These are phyloP conservation scores for Cydia splendana DNA, from an alignment of 1,140 invertebrate genomes.

Conservation along the genomic window DNA sequence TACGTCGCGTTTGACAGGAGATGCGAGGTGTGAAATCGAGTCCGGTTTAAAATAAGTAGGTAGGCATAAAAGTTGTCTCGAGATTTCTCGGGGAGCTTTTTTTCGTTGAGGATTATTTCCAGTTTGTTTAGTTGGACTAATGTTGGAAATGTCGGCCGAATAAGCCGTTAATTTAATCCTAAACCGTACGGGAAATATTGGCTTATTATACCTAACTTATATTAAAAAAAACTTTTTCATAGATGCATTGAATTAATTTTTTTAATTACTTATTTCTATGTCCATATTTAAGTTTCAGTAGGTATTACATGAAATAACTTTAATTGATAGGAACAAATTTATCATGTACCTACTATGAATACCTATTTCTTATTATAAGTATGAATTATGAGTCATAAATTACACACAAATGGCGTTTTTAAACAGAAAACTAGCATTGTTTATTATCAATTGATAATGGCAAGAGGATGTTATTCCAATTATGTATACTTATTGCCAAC, in stretches of 20 bases:
- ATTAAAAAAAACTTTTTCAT: not conserved
- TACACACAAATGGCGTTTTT: not conserved
- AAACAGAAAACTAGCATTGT: not conserved
- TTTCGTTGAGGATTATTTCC: conserved; percentile 69
- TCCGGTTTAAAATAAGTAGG: conserved; percentile 75
- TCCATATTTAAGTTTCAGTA: too few species aligned
- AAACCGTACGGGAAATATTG: conserved; percentile 24
- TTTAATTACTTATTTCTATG: too few species aligned
- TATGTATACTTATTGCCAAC: not conserved
- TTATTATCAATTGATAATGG: not conserved
- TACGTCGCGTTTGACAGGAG: conserved; percentile 75
- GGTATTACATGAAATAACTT: too few species aligned
- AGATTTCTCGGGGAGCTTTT: conserved; percentile 65
- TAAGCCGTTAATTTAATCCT: conserved; percentile 47
- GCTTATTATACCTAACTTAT: not conserved
- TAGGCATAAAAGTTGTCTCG: conserved; percentile 51
- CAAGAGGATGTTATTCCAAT: not conserved
- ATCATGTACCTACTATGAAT: not conserved
- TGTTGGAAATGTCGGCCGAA: conserved; percentile 57
- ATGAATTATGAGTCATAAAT: not conserved
- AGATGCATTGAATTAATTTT: not conserved
- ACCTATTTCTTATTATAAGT: not conserved
- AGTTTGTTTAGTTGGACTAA: conserved; percentile 72
- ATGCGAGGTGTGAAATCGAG: conserved; percentile 77
- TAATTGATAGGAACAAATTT: too few species aligned